A percentile compares a stretch with the other conserved stretches of the same genome.
Evolutionary conservation across 1,140 invertebrate genomes (phyloP).

Genomic region (Globodera ellingtonae): DNA sequence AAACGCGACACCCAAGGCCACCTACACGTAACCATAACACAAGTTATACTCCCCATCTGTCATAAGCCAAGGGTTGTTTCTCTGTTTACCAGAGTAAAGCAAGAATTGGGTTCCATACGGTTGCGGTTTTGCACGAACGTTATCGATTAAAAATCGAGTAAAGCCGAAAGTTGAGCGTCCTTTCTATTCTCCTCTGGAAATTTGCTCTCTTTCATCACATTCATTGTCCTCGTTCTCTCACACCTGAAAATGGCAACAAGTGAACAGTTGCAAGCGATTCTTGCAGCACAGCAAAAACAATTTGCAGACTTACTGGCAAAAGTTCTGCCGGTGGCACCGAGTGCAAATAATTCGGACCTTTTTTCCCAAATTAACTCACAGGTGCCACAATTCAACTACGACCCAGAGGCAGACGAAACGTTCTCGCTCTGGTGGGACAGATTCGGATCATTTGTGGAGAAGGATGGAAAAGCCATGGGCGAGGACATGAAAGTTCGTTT

Average conservation of each 20-base stretch:
- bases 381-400: not conserved
- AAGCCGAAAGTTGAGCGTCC: no score
- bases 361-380: not conserved
- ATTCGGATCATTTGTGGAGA: not conserved
- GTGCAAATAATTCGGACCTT: not conserved
- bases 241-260: not conserved
- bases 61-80: not conserved
- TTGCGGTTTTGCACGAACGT: no score
- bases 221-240: not conserved
- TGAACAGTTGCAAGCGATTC: not conserved
- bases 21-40: not conserved
- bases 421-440: not conserved
- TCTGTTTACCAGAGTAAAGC: not conserved
- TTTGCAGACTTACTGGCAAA: not conserved
- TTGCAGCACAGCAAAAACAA: not conserved
- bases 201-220: not conserved
- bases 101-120: no score
- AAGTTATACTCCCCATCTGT: not conserved
- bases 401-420: not conserved
- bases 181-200: no score
- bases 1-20: not conserved
- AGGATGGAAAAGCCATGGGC: not conserved
- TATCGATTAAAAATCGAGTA: no score
- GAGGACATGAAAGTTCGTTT: not conserved
- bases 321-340: not conserved